phyloP scores from a whole-genome alignment of 2,113 vertebrate genomes.

The Mesoclemmys tuberculata region DNA sequence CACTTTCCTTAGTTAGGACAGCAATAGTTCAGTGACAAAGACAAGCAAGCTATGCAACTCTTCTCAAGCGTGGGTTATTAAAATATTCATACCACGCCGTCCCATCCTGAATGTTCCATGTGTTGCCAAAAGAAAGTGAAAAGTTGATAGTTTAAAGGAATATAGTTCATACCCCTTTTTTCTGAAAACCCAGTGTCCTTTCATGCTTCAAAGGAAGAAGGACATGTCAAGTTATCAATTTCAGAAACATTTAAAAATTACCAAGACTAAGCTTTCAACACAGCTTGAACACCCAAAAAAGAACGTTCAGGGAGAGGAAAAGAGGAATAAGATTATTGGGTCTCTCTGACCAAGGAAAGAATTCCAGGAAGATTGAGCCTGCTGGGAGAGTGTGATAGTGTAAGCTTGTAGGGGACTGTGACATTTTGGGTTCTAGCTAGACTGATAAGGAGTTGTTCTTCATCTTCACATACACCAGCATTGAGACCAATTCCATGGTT shows the following conservation, averaged over 20 bases:
- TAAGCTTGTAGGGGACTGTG: neutral
- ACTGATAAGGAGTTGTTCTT: neutral
- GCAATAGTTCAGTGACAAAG: neutral
- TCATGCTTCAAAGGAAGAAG: neutral
- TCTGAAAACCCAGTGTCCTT: neutral
- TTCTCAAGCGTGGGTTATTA: neutral
- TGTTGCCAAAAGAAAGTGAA: neutral
- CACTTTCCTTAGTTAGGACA: neutral
- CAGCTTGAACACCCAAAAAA: neutral
- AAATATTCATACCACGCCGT: neutral
- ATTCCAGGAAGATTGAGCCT: neutral
- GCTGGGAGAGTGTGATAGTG: neutral
- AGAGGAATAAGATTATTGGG: neutral
- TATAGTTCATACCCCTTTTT: neutral
- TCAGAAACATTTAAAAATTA: neutral
- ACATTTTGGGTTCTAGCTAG: neutral
- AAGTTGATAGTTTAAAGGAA: neutral
- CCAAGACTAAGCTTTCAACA: neutral
- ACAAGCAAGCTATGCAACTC: neutral
- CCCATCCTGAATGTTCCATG: neutral
- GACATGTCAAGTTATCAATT: neutral
- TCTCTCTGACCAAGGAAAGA: neutral
- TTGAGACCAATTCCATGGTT: neutral
- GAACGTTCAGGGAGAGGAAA: neutral
- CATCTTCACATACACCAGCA: fast-evolving